Percentiles rank a stretch among this genome's conserved stretches.
These are phyloP conservation scores for Oscheius sp. DNA, from an alignment of 1,140 invertebrate genomes.

Conservation along the genomic window DNA sequence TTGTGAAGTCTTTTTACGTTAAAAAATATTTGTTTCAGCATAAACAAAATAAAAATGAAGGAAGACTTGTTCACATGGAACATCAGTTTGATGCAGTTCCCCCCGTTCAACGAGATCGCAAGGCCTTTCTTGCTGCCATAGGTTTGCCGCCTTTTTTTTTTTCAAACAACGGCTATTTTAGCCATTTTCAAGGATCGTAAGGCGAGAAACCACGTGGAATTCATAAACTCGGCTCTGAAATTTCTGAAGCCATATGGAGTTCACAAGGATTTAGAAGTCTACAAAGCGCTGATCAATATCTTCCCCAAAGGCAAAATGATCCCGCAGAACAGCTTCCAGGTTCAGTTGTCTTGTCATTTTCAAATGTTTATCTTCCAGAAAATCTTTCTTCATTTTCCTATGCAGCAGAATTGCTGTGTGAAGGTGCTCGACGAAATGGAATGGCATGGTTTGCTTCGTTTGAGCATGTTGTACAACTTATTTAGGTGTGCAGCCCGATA, in stretches of 20 bases:
- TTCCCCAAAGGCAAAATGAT: constrained; percentile 88
- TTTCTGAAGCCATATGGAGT: constrained; percentile 82
- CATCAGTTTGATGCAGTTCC: constrained; percentile 43
- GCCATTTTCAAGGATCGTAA: constrained; percentile 39
- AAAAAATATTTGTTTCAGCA: not conserved
- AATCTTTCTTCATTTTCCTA: constrained; percentile 66
- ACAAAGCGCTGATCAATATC: constrained; percentile 83
- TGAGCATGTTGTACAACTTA: constrained; percentile 29
- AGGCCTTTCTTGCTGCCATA: constrained; percentile 44
- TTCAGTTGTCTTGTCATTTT: constrained; percentile 47
- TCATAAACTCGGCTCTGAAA: constrained; percentile 82
- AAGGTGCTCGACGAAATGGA: constrained; percentile 87
- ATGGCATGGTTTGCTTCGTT: constrained; percentile 70
- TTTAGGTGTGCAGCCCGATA: constrained; percentile 82
- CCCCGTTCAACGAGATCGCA: constrained; percentile 33
- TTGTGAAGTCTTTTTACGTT: not conserved
- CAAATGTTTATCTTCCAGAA: constrained; percentile 28
- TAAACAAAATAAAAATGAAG: not conserved
- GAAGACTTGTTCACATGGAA: constrained; percentile 33
- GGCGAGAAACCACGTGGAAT: constrained; percentile 79
- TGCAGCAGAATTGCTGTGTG: constrained; percentile 86
- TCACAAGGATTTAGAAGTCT: constrained; percentile 82
- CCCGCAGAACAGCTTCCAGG: constrained; percentile 76
- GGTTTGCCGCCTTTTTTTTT: constrained; percentile 28
- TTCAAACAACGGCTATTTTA: constrained; percentile 31